phyloP scores from a whole-genome alignment of 2,797 vertebrate species.

The Parambassis ranga region DNA sequence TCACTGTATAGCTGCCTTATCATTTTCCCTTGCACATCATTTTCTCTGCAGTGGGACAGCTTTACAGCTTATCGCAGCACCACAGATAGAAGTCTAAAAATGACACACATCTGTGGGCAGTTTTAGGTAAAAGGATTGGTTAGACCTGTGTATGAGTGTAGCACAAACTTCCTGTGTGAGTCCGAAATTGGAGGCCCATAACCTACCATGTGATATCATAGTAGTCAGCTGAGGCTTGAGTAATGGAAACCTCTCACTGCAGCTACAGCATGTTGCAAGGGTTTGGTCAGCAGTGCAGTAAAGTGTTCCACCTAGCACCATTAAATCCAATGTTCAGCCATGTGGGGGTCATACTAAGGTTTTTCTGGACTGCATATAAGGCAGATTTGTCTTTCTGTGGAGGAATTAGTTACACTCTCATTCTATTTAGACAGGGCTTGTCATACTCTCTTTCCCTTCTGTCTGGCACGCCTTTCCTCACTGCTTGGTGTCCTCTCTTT shows the following conservation, averaged over 20 bases:
- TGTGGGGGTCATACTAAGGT: not conserved
- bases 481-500: not conserved
- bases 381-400: not conserved
- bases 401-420: not conserved
- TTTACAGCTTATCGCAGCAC: not conserved
- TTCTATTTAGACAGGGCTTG: not conserved
- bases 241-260: constrained; percentile 31
- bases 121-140: not conserved
- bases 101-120: constrained; percentile 11
- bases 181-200: constrained; percentile 16
- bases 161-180: constrained; percentile 49
- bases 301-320: not conserved
- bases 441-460: not conserved
- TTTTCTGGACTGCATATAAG: not conserved
- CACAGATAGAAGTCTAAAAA: constrained; percentile 2
- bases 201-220: not conserved
- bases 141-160: not conserved
- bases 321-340: not conserved
- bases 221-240: constrained; percentile 13
- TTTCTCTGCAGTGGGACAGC: not conserved
- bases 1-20: not conserved
- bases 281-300: constrained; percentile 34
- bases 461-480: not conserved
- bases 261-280: constrained; percentile 8
- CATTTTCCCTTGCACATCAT: not conserved